phyloP scores from a whole-genome alignment of 2,888 invertebrate genomes.

The Thera britannica region DNA sequence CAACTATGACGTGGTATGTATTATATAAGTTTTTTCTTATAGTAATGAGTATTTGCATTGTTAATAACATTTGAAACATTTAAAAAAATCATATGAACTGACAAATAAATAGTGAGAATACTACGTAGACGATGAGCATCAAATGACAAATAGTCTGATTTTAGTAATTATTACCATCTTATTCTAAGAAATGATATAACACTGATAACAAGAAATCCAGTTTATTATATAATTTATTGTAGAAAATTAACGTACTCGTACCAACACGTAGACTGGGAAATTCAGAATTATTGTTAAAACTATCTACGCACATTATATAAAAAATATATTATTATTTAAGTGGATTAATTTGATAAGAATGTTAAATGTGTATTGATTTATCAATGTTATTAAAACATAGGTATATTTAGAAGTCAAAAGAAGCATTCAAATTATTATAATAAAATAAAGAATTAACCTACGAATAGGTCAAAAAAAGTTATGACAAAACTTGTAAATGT shows the following conservation, averaged over 20 bases:
- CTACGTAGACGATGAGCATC: conserved; percentile 11
- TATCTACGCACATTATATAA: conserved; percentile 67
- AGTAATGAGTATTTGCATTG: conserved; percentile 12
- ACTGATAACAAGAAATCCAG: background rate
- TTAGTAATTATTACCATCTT: conserved; percentile 21
- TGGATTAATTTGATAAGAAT: conserved; percentile 24
- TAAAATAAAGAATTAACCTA: conserved; percentile 11
- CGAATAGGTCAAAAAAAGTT: background rate
- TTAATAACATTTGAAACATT: conserved; percentile 21
- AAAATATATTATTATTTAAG: conserved; percentile 17
- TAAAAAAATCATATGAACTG: conserved; percentile 16
- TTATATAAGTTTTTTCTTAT: too few species aligned
- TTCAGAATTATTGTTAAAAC: conserved; percentile 60
- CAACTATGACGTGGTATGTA: too few species aligned
- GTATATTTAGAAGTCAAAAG: conserved; percentile 5
- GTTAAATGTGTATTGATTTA: conserved; percentile 23
- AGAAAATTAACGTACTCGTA: conserved; percentile 22
- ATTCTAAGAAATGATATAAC: conserved; percentile 6
- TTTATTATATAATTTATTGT: background rate
- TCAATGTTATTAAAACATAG: conserved; percentile 11
- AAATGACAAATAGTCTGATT: conserved; percentile 41
- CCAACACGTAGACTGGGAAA: conserved; percentile 62
- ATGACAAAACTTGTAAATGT: conserved; percentile 14
- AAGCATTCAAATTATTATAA: conserved; percentile 12
- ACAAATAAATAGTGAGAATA: conserved; percentile 31